Percentiles rank a stretch among this genome's conserved stretches.
Evolutionary conservation across 2,797 vertebrate species (phyloP).

Genomic region (Mycteria americana): DNA sequence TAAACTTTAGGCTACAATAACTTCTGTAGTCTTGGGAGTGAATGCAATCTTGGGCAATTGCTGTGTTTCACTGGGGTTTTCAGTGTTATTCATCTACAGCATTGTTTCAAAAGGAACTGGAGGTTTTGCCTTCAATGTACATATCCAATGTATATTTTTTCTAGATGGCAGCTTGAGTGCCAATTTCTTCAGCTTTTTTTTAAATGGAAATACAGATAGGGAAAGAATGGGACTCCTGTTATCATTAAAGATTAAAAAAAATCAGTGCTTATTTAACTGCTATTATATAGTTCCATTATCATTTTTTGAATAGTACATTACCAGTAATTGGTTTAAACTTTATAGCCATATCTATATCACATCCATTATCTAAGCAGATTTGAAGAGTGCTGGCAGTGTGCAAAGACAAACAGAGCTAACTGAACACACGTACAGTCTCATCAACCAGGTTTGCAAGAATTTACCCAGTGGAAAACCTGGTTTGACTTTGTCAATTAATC

Average conservation of each 20-base stretch:
- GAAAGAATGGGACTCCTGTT: background rate
- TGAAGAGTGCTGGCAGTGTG: background rate
- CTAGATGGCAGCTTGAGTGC: background rate
- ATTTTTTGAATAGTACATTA: background rate
- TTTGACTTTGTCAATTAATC: background rate
- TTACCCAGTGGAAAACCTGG: background rate
- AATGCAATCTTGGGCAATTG: background rate
- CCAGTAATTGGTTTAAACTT: constrained; percentile 43
- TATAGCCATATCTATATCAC: background rate
- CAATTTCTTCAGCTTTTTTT: background rate
- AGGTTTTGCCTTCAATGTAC: background rate
- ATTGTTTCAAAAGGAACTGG: background rate
- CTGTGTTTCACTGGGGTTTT: background rate
- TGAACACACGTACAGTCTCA: background rate
- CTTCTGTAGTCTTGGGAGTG: background rate
- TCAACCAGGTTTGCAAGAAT: background rate
- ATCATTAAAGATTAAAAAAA: background rate
- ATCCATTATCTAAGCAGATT: background rate
- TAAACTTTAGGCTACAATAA: background rate
- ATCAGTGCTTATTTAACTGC: constrained; percentile 7
- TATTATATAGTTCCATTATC: constrained; percentile 1
- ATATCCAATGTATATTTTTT: background rate
- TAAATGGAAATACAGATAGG: background rate
- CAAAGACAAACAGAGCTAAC: constrained; percentile 23
- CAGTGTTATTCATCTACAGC: background rate